Base-by-base conservation (phyloP, 2,888 invertebrate genomes). In the Cataglyphis rosenhaueri region DNA sequence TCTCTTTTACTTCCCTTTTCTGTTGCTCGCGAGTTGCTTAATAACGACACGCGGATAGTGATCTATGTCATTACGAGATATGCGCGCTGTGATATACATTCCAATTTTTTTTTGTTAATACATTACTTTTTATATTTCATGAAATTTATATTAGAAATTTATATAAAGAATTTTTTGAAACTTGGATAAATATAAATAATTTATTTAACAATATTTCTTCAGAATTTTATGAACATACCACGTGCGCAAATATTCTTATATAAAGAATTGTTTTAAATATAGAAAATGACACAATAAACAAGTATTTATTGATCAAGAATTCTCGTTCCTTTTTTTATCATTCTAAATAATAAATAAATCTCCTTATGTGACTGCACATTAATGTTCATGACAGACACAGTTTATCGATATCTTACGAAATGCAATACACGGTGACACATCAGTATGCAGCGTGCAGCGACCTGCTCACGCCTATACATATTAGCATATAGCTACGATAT, bases 391-490 rank as follows among this genome's bases (percentile, higher is more conserved):
- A 83, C 81, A 89, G 85, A 89, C 89, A 83, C 57, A 84, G 89
- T 89, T 85, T 86, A 79, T 83, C 75, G 83, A 87, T 76, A 81
- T 74, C 88, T 91, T 90, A 86, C 91, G 90, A 91, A 91, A 90
- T 84, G 81, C 84, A 76, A 81, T 83, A 83, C 83, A 64, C 85
- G 86, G 85, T 91, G 91, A 91, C 90, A 91, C 91, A 91, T 85
- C 81, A 84, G 71, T 59, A 35, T 64, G 83, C 84, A 44, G 85
- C 85, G 85, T 86, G 86, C 84, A 35, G 76, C 89, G 91, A 89
- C 86, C 88, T 88, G 88, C 83, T 90, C 87, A 88, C 91, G 88
- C 90, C 91, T 91, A 87, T 86, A 83, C 88, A 25, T 25, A 83
- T 83, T 66, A 75, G 70, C 79, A 82, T 83, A 85, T 85, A 86